Conservation (phyloP, 2,888 invertebrate species). For the Brenthis hecate region DNA sequence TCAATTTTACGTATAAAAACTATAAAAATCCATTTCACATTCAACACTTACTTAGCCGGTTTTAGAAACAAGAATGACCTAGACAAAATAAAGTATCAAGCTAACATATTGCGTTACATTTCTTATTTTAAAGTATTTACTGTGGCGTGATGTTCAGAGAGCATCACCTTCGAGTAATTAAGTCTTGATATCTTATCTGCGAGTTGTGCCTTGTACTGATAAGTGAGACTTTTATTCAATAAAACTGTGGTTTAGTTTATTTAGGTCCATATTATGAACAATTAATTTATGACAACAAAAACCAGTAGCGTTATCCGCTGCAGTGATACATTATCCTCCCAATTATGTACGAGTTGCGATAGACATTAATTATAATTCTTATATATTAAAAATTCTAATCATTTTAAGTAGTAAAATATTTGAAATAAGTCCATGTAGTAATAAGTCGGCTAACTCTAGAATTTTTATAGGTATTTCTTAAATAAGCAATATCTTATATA, state of each 20-base stretch:
- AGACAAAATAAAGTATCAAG: constrained; percentile 1
- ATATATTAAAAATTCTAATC: background rate
- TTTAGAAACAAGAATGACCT: background rate
- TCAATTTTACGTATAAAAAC: background rate
- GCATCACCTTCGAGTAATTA: constrained; percentile 67
- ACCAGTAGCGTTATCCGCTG: constrained; percentile 26
- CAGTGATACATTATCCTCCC: constrained; percentile 10
- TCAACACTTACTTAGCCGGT: background rate
- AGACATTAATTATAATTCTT: background rate
- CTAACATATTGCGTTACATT: constrained; percentile 8
- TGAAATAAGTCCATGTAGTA: no score
- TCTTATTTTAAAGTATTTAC: constrained; percentile 40
- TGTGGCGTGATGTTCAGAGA: constrained; percentile 49
- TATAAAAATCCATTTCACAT: background rate
- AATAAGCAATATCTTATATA: no score
- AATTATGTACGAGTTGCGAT: constrained; percentile 12
- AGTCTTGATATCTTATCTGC: constrained; percentile 69
- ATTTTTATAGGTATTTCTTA: no score
- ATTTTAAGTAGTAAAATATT: no score
- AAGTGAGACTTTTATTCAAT: constrained; percentile 59
- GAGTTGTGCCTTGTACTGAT: constrained; percentile 61
- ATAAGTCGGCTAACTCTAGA: no score
- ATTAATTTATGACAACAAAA: constrained; percentile 27
- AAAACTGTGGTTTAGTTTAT: constrained; percentile 35
- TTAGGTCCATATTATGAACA: constrained; percentile 9